Base-by-base conservation (phyloP, 2,888 invertebrate species). In the Diplolepis rosae region DNA sequence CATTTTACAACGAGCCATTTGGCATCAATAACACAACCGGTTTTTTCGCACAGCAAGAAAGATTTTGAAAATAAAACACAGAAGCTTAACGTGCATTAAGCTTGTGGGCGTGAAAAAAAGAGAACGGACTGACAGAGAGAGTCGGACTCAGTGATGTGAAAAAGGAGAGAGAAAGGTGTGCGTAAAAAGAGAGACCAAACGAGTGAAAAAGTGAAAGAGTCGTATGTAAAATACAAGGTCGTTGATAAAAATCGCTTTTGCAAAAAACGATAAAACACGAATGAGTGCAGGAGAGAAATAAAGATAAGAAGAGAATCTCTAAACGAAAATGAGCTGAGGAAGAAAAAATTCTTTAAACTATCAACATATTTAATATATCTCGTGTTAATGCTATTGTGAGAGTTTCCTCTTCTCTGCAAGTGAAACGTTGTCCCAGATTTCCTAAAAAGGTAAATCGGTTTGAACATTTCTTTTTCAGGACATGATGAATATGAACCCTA, bases 201-300 rank as follows among this genome's bases (percentile, higher is more conserved):
- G 9, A 18, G 66, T 39, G 39, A 66, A 42, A 15, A 50, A 28
- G 22, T 42, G 6, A 1, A 35, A 32, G 35, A 18, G 22, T 24
- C 24, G 24, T n/a, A n/a, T 15, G 45, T 45, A 61, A 39, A 30
- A 56, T 13, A 51, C n/a, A 66, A 42, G 30, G 15, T 15, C 30
- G 45, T 61, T 24, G 56, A n/a, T 35, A 65, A 65, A 30, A 66
- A 72, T 66, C 35, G 35, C 68, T 52, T 61, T 51, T 28, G 51
- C 52, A 73, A 73, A 75, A 76, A 70, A 69, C 42, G 78, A 80
- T 80, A 80, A 79, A 78, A 77, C 80, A 80, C 78, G 77, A 69
- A 75, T 71, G 22, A 50, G 18, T 48, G 32, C 66, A 68, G 68
- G 66, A 61, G 70, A 69, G 70, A 66, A 77, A 80, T 69, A 76